Evolutionary conservation across 2,888 invertebrate species (phyloP).

Genomic region (Graphium colonna): DNA sequence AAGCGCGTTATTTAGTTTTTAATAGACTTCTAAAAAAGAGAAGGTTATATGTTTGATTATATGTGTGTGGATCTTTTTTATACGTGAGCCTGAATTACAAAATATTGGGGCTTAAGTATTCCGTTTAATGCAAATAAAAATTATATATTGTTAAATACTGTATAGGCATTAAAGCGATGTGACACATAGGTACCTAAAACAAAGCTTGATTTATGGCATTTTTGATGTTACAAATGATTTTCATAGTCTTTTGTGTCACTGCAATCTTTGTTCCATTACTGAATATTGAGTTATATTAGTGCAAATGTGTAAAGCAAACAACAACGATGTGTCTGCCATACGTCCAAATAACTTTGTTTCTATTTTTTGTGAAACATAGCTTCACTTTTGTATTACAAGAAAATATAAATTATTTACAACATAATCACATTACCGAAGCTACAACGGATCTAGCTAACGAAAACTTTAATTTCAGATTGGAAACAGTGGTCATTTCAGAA

Average conservation of each 20-base stretch:
- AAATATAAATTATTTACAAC: slow-evolving; percentile 20
- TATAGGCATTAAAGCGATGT: no score
- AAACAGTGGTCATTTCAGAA: slow-evolving; percentile 43
- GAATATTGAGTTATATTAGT: neutral
- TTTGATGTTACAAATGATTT: slow-evolving; percentile 18
- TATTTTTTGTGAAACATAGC: neutral
- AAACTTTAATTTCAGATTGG: slow-evolving; percentile 46
- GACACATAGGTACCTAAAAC: no score
- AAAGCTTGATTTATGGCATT: slow-evolving; percentile 46
- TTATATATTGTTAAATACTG: no score
- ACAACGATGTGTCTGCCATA: neutral
- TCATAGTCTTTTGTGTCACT: slow-evolving; percentile 8
- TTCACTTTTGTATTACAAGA: neutral
- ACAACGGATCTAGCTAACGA: slow-evolving; percentile 47
- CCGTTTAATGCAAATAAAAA: no score
- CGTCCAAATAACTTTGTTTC: neutral
- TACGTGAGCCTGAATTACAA: no score
- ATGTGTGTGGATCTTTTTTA: no score
- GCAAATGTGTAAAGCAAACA: neutral
- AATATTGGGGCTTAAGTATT: no score
- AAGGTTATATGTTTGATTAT: no score
- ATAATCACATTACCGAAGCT: slow-evolving; percentile 37
- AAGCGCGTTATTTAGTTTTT: no score
- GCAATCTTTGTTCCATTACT: neutral
- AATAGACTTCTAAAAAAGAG: no score